Percentiles rank a stretch among this genome's conserved stretches.
phyloP scores from a whole-genome alignment of 2,797 vertebrate species.

The Mormyrus hasselquistii region DNA sequence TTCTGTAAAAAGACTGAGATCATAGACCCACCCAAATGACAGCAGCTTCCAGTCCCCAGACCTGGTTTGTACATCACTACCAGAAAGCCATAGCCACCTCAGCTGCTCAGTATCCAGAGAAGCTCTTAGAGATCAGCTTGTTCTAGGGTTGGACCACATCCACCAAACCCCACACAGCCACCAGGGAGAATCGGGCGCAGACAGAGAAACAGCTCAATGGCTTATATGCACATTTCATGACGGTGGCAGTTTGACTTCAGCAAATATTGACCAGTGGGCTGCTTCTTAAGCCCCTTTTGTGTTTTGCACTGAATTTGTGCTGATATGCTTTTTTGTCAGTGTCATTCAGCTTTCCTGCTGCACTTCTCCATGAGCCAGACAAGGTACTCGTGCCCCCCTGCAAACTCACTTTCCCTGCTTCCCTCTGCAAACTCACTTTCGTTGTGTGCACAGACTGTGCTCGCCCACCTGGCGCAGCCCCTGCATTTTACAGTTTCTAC shows the following conservation, averaged over 20 bases:
- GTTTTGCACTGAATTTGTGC: neutral
- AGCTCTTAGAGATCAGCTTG: neutral
- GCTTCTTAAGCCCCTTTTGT: neutral
- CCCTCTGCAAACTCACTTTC: neutral
- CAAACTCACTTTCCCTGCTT: neutral
- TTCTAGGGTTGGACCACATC: neutral
- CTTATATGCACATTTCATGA: neutral
- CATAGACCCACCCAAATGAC: neutral
- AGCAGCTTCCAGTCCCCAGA: neutral
- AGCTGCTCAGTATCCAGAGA: neutral
- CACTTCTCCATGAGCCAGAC: neutral
- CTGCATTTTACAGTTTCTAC: conserved; percentile 12
- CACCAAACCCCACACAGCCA: neutral
- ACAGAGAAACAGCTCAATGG: neutral
- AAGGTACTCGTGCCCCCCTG: neutral
- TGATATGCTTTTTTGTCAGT: neutral
- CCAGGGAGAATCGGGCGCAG: neutral
- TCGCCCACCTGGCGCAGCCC: neutral
- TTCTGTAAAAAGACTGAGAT: neutral
- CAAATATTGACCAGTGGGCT: neutral
- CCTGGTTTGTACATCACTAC: neutral
- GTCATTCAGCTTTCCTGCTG: conserved; percentile 33
- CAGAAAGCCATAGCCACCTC: neutral
- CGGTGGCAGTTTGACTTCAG: neutral
- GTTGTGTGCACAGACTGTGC: neutral